Evolutionary conservation across 2,888 invertebrate genomes (phyloP).

Genomic region (Mythimna pallens): DNA sequence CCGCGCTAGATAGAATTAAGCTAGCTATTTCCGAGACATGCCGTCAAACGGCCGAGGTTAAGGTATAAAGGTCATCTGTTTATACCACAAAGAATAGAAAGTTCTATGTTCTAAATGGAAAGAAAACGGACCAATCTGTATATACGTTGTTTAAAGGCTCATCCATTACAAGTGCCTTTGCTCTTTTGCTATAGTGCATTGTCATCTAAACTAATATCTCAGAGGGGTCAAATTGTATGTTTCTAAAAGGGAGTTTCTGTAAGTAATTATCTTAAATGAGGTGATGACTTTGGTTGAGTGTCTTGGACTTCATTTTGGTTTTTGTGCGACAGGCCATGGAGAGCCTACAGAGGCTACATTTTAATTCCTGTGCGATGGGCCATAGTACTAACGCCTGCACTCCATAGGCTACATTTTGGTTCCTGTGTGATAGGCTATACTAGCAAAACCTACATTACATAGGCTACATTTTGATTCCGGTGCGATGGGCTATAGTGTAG

Average conservation of each 20-base stretch:
- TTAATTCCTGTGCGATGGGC: no score
- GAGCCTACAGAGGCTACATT: no score
- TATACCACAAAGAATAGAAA: slow-evolving; percentile 14
- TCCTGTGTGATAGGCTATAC: no score
- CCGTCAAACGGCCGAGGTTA: slow-evolving; percentile 10
- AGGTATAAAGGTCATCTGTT: slow-evolving; percentile 36
- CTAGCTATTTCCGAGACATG: slow-evolving; percentile 29
- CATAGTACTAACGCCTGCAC: no score
- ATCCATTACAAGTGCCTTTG: not conserved
- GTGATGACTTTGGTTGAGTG: no score
- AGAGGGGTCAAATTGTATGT: not conserved
- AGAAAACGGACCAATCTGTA: slow-evolving; percentile 12
- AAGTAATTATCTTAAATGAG: not conserved
- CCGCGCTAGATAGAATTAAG: slow-evolving; percentile 24
- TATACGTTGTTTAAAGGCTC: slow-evolving; percentile 17
- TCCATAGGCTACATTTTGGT: no score
- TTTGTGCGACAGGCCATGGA: no score
- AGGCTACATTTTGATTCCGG: no score
- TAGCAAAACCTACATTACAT: no score
- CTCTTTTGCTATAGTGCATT: not conserved
- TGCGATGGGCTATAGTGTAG: no score
- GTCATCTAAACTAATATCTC: not conserved
- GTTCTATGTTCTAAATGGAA: slow-evolving; percentile 4
- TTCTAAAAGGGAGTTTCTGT: not conserved
- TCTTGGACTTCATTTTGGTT: no score